A percentile compares a stretch with the other conserved stretches of the same genome.
Evolutionary conservation across 2,113 vertebrate species (phyloP).

Genomic region (Cyanoliseus patagonus): DNA sequence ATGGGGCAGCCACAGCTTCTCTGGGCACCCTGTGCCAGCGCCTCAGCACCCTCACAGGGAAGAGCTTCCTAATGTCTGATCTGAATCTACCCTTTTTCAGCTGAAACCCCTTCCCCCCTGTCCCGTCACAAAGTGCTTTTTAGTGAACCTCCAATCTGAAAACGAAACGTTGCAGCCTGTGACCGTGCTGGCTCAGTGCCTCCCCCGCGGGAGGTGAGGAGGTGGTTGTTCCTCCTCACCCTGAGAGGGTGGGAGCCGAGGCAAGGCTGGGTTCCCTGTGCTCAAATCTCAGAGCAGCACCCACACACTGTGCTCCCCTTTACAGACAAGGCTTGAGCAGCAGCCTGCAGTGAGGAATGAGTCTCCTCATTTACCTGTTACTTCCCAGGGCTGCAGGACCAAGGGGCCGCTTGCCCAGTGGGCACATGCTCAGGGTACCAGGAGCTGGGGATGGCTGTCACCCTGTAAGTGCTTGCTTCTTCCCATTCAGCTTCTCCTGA

Average conservation of each 20-base stretch:
- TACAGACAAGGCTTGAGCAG: neutral
- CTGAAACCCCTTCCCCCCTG: neutral
- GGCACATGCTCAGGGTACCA: too few relatives aligned
- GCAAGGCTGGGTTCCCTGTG: neutral
- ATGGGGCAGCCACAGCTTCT: neutral
- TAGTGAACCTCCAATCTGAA: neutral
- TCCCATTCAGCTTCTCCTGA: neutral
- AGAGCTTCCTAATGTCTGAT: neutral
- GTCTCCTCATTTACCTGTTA: fast-evolving
- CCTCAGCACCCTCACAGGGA: neutral
- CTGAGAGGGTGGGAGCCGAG: neutral
- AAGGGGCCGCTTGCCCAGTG: neutral
- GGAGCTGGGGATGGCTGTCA: neutral
- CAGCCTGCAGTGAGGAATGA: neutral
- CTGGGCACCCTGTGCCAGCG: neutral
- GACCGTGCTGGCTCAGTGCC: neutral
- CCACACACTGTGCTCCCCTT: neutral
- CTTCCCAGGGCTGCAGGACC: neutral
- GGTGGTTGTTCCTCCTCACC: neutral
- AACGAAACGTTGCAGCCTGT: fast-evolving
- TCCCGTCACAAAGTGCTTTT: neutral
- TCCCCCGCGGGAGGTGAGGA: fast-evolving
- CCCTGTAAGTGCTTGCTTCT: fast-evolving
- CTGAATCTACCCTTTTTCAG: neutral
- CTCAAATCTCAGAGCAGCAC: neutral